A percentile compares a stretch with the other conserved stretches of the same genome.
These are phyloP conservation scores for Drosophila miranda DNA, from an alignment of 1,140 invertebrate species.

Conservation along the genomic window DNA sequence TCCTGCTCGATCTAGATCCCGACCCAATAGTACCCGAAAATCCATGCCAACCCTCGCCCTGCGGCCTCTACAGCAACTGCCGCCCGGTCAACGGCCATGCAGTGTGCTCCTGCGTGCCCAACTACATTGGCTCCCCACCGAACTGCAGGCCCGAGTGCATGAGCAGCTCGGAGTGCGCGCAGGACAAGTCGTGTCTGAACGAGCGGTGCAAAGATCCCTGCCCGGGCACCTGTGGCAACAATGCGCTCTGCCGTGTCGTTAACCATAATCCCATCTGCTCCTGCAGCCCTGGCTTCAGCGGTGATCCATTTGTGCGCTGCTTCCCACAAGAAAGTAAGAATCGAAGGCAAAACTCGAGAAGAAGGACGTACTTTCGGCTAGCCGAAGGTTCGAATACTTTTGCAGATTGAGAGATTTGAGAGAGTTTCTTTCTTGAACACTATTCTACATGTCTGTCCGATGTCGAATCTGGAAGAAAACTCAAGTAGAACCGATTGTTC, in stretches of 20 bases:
- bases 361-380: constrained; percentile 20
- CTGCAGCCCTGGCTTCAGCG: constrained; percentile 86
- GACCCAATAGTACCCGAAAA: constrained; percentile 83
- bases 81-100: constrained; percentile 86
- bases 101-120: constrained; percentile 87
- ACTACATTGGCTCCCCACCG: constrained; percentile 88
- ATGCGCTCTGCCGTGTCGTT: constrained; percentile 88
- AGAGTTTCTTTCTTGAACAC: no score
- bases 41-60: constrained; percentile 87
- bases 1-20: constrained; percentile 49
- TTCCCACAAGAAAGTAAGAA: constrained; percentile 85
- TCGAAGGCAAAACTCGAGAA: background rate
- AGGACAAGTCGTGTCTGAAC: constrained; percentile 88
- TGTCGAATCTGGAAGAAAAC: no score
- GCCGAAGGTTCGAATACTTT: constrained; percentile 35
- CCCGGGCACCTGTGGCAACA: constrained; percentile 87
- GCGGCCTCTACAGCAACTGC: constrained; percentile 89
- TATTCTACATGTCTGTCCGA: no score
- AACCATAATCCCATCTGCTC: constrained; percentile 91
- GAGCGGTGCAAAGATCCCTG: constrained; percentile 91
- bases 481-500: no score
- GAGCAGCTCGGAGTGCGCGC: constrained; percentile 88
- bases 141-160: constrained; percentile 90
- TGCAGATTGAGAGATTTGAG: constrained; percentile 7
- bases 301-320: constrained; percentile 89